Conservation (phyloP, 2,888 invertebrate genomes). For the Caenorhabditis sp. region DNA sequence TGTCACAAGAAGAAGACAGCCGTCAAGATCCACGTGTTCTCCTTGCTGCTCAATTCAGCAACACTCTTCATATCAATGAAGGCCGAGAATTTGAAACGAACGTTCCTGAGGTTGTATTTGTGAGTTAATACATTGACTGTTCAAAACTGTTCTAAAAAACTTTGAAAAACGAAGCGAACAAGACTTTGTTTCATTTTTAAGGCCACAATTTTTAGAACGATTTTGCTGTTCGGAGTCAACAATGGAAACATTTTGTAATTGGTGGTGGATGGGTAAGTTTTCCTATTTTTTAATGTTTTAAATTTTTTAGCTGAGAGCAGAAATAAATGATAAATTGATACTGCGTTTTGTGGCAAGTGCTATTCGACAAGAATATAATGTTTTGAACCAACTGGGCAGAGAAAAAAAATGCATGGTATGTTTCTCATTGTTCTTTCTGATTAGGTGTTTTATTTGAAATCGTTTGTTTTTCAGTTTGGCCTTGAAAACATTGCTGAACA, state of each 20-base stretch:
- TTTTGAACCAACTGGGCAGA: background rate
- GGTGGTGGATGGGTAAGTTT: slow-evolving; percentile 24
- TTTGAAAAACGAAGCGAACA: too few species aligned
- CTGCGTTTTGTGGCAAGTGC: background rate
- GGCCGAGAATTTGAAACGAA: slow-evolving; percentile 2
- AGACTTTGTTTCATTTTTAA: too few species aligned
- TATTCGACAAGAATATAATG: slow-evolving; percentile 11
- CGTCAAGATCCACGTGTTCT: slow-evolving; percentile 16
- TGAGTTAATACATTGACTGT: slow-evolving; percentile 1
- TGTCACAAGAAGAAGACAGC: background rate
- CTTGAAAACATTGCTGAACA: slow-evolving; percentile 19
- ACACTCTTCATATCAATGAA: background rate
- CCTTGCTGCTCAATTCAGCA: slow-evolving; percentile 11
- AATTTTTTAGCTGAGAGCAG: too few species aligned
- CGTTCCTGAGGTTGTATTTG: slow-evolving; percentile 13
- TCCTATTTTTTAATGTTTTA: background rate
- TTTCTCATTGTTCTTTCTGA: background rate
- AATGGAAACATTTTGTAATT: slow-evolving; percentile 11
- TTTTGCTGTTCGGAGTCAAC: background rate
- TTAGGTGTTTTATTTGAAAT: too few species aligned
- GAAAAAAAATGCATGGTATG: slow-evolving; percentile 28
- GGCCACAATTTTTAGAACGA: slow-evolving; percentile 30
- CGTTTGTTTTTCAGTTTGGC: slow-evolving; percentile 31
- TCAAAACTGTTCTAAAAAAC: too few species aligned
- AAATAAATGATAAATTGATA: slow-evolving; percentile 2